Evolutionary conservation across 2,888 invertebrate species (phyloP).

Genomic region (Seira ritae): DNA sequence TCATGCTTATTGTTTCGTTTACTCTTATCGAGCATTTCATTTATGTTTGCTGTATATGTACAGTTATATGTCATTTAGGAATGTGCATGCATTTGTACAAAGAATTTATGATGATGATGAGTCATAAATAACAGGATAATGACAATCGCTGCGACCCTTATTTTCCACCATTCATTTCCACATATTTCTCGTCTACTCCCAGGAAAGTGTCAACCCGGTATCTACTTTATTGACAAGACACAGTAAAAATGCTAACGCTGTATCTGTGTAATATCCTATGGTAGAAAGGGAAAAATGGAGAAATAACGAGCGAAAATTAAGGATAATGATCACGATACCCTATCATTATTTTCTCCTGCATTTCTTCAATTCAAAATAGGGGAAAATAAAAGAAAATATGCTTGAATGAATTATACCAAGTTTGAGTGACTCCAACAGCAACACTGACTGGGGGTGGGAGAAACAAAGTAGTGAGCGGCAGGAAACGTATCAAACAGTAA

Average conservation of each 20-base stretch:
- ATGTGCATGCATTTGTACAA: too few relatives aligned
- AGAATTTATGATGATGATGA: conserved; percentile 47
- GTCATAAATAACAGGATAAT: conserved; percentile 60
- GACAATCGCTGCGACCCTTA: conserved; percentile 29
- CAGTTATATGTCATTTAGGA: too few relatives aligned
- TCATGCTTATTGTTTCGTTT: conserved; percentile 11
- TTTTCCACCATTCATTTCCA: conserved; percentile 31
- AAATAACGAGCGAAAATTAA: conserved; percentile 65
- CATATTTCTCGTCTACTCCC: conserved; percentile 23
- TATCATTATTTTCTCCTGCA: conserved; percentile 37
- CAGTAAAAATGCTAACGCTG: not conserved
- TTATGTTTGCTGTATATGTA: not conserved
- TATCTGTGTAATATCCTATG: too few relatives aligned
- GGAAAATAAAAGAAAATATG: conserved; percentile 13
- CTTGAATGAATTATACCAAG: conserved; percentile 39
- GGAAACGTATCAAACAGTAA: not conserved
- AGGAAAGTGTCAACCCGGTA: conserved; percentile 51
- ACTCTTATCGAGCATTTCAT: conserved; percentile 8
- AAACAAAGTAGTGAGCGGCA: conserved; percentile 17
- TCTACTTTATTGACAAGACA: conserved; percentile 36
- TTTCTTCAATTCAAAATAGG: not conserved
- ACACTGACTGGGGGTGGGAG: conserved; percentile 5
- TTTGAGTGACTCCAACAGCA: not conserved
- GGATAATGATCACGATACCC: conserved; percentile 62
- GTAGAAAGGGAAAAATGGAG: conserved; percentile 47